Evolutionary conservation across 2,888 invertebrate genomes (phyloP), one percentile per base, ranked within the genome.

Genomic region (Tachina lurida): DNA sequence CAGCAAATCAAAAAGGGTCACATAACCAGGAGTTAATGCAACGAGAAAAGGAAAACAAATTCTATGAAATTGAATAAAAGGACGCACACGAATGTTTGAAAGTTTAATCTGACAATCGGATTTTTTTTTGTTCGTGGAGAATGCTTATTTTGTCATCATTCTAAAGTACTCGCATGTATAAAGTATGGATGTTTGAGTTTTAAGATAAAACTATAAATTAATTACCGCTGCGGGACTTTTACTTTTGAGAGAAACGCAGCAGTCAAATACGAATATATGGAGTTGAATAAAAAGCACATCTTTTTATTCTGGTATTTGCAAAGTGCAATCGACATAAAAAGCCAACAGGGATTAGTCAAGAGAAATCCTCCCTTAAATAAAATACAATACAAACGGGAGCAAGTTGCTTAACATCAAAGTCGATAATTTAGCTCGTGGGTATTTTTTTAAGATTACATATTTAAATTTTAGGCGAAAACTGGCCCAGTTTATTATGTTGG

Each of bases 151-250:
- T 77, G 77, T 54, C 65, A 56, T 74, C 58, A 52, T 17, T 60
- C 45, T 4, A 52, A 83, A 86, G 86, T 86, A 73, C 13, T 13
- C 15, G 5, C 19, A 19, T 39, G 22, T 31, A 12, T 56, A 19
- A 10, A 12, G 31, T 31, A 31, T 12, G n/a, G 0, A 13, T 86
- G 77, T 81, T 86, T 81, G 70, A 84, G 75, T 86, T 84, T 74
- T 88, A 88, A 88, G 91, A 91, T 91, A 91, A 91, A 92, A 91
- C 91, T 91, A 91, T 92, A 92, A 92, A 92, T 92, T 92, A 92
- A 92, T 92, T 92, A 91, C 90, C 90, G 88, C 91, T 89, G 90
- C 90, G 91, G 91, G 90, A 90, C 89, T 91, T 89, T 90, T 90
- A 88, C 89, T 90, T 90, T 89, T 86, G 87, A 81, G 88, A 76